Percentiles rank a stretch among this genome's conserved stretches.
Conservation (phyloP, 2,797 vertebrate genomes). For the Malacoraja senta region DNA sequence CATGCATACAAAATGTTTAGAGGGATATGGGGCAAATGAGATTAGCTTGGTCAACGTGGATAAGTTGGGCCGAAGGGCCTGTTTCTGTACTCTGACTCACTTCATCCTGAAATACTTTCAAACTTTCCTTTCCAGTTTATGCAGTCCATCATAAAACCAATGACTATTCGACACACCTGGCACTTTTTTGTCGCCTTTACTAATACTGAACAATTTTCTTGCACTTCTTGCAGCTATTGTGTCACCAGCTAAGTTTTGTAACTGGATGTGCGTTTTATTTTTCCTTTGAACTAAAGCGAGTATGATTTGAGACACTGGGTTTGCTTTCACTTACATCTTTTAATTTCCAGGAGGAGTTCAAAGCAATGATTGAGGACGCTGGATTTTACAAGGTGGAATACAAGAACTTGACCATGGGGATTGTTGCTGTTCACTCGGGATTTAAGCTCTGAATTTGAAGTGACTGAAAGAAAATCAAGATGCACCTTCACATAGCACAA, state of each 20-base stretch:
- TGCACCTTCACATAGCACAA: background rate
- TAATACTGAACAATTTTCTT: background rate
- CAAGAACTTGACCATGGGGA: slow-evolving; percentile 70
- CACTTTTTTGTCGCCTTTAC: background rate
- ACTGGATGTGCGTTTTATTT: background rate
- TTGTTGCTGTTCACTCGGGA: slow-evolving; percentile 89
- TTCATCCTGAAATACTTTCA: too few species aligned
- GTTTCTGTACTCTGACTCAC: too few species aligned
- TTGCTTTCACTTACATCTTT: slow-evolving; percentile 36
- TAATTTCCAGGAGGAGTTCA: slow-evolving; percentile 77
- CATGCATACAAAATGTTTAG: too few species aligned
- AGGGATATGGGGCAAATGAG: too few species aligned
- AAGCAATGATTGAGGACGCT: slow-evolving; percentile 80
- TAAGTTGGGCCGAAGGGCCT: too few species aligned
- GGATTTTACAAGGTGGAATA: slow-evolving; percentile 80
- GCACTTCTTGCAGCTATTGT: background rate
- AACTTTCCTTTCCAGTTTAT: too few species aligned
- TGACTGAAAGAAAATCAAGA: background rate
- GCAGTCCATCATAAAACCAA: too few species aligned
- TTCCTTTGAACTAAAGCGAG: background rate
- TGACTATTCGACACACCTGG: too few species aligned
- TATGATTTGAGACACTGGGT: background rate
- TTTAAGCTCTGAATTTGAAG: slow-evolving; percentile 75
- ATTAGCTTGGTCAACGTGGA: too few species aligned
- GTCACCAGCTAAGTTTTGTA: background rate